Evolutionary conservation across 1,140 invertebrate species (phyloP).

Genomic region (Hyles vespertilio): DNA sequence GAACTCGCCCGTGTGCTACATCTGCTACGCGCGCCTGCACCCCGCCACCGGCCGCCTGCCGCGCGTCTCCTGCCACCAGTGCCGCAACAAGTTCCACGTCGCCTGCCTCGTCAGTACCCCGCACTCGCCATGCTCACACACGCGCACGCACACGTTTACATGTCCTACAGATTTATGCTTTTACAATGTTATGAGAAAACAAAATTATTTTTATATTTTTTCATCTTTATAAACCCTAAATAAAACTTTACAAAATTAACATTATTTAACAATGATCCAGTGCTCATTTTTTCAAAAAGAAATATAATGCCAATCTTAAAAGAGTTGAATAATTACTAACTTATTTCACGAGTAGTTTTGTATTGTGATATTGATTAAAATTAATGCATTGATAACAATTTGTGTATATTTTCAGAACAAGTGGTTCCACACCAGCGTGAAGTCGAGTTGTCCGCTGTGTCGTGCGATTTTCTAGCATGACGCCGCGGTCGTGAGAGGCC

Average conservation of each 20-base stretch:
- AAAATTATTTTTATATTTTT: no score
- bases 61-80: conserved; percentile 36
- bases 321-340: no score
- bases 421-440: conserved; percentile 47
- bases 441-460: conserved; percentile 52
- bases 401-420: conserved; percentile 37
- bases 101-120: conserved; percentile 35
- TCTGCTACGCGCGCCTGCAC: conserved; percentile 56
- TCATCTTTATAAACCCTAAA: no score
- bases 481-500: not conserved
- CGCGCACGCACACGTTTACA: not conserved
- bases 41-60: conserved; percentile 34
- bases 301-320: no score
- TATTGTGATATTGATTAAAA: no score
- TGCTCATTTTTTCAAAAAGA: no score
- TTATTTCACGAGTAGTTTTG: no score
- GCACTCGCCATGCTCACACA: not conserved
- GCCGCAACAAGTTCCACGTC: conserved; percentile 49
- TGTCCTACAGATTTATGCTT: no score
- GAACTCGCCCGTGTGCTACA: conserved; percentile 44
- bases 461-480: conserved; percentile 34
- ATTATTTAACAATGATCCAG: no score
- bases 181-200: no score
- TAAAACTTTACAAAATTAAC: no score
- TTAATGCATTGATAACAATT: no score